A percentile compares a stretch with the other conserved stretches of the same genome.
phyloP scores from a whole-genome alignment of 2,888 invertebrate genomes.

The Papilio protenor region DNA sequence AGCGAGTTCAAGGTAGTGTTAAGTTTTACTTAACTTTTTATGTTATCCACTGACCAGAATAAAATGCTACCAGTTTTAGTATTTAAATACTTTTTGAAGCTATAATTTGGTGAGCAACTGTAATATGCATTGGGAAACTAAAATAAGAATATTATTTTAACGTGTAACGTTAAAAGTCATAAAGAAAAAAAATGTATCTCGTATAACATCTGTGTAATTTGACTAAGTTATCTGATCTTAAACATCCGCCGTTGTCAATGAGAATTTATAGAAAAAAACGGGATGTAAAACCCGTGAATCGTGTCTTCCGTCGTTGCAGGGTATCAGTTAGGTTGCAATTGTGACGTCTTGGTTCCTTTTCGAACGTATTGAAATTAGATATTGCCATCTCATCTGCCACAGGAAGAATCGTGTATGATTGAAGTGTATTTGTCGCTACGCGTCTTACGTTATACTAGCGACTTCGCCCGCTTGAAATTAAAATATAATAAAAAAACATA shows the following conservation, averaged over 20 bases:
- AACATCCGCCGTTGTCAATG: neutral
- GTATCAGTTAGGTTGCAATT: neutral
- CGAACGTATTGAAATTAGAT: neutral
- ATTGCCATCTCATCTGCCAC: neutral
- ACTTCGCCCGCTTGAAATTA: no score
- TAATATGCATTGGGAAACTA: no score
- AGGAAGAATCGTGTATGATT: no score
- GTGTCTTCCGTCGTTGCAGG: neutral
- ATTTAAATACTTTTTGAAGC: neutral
- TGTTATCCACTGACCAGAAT: neutral
- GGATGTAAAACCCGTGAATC: conserved; percentile 12
- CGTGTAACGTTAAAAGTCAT: neutral
- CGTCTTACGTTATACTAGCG: no score
- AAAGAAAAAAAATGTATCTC: neutral
- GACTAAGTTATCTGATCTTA: conserved; percentile 12
- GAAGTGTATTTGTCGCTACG: no score
- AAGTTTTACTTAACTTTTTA: conserved; percentile 12
- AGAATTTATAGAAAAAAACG: conserved; percentile 4
- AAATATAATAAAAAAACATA: no score
- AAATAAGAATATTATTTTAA: no score
- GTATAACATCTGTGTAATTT: neutral
- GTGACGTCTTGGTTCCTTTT: neutral
- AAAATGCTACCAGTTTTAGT: neutral
- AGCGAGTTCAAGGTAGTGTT: conserved; percentile 15
- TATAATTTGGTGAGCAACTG: neutral